Conservation (phyloP, 2,113 vertebrate species). For the Melanerpes aurifrons region DNA sequence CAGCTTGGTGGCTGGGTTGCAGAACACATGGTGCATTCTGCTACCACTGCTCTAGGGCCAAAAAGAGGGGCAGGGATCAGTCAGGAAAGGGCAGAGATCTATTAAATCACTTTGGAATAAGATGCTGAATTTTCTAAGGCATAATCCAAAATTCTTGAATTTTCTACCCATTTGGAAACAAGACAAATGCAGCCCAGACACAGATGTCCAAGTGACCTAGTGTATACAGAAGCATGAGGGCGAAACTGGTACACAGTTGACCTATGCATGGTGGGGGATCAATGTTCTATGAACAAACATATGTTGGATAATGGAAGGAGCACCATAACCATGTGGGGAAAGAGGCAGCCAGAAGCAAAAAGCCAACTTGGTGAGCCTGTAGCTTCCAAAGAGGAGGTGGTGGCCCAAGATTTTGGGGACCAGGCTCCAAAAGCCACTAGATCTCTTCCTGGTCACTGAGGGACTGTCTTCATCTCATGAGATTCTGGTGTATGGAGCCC, state of each 20-base stretch:
- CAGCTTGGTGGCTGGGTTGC: neutral
- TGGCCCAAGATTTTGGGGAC: neutral
- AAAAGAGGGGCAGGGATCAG: neutral
- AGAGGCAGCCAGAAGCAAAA: neutral
- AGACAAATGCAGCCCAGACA: neutral
- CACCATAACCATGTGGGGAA: neutral
- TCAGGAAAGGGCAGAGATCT: neutral
- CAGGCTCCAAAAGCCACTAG: neutral
- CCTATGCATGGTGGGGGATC: neutral
- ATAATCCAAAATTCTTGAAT: neutral
- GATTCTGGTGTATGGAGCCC: neutral
- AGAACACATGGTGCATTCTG: neutral
- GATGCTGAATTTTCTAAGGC: neutral
- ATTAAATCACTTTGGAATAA: neutral
- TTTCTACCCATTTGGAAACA: neutral
- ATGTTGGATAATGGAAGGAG: neutral
- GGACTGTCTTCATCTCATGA: neutral
- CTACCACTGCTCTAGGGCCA: neutral
- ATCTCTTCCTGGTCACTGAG: neutral
- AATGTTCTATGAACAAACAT: fast-evolving
- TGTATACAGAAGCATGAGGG: neutral
- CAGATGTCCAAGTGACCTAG: neutral
- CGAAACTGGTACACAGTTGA: neutral
- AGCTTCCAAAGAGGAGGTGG: neutral
- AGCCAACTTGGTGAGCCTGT: neutral